A percentile compares a stretch with the other conserved stretches of the same genome.
phyloP scores from a whole-genome alignment of 2,113 vertebrate species.

The Tylochromis polylepis region DNA sequence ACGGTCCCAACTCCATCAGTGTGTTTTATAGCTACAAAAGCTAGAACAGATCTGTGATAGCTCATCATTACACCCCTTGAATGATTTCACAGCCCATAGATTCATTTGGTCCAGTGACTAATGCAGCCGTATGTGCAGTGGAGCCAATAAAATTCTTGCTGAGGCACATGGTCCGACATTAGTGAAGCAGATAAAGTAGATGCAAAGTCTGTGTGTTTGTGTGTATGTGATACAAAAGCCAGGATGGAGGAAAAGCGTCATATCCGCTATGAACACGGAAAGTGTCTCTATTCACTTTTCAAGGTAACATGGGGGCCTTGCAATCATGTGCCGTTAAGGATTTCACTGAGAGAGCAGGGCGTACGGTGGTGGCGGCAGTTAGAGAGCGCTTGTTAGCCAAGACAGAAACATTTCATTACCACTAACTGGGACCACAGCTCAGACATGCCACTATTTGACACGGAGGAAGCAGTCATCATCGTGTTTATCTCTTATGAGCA shows the following conservation, averaged over 20 bases:
- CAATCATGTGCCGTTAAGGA: constrained; percentile 5
- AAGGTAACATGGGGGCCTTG: neutral
- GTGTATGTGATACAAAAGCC: neutral
- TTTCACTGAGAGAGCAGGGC: neutral
- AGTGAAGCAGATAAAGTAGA: constrained; percentile 8
- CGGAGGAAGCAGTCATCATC: neutral
- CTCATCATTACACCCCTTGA: constrained; percentile 48
- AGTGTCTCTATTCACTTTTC: constrained; percentile 15
- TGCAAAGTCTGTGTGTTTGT: neutral
- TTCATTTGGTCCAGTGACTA: constrained; percentile 54
- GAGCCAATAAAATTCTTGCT: constrained; percentile 54
- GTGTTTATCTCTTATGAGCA: constrained; percentile 11
- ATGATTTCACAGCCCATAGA: constrained; percentile 62
- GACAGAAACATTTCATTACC: constrained; percentile 56
- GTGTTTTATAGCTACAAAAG: constrained; percentile 47
- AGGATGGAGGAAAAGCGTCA: neutral
- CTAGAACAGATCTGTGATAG: constrained; percentile 32
- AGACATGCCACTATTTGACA: constrained; percentile 20
- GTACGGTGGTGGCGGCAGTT: neutral
- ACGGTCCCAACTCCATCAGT: constrained; percentile 22
- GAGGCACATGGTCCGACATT: constrained; percentile 22
- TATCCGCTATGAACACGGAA: constrained; percentile 2
- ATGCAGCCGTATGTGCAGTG: constrained; percentile 9
- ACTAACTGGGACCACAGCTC: constrained; percentile 6
- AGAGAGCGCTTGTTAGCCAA: constrained; percentile 26